Evolutionary conservation across 2,888 invertebrate genomes (phyloP).

Genomic region (Orchesella flavescens): DNA sequence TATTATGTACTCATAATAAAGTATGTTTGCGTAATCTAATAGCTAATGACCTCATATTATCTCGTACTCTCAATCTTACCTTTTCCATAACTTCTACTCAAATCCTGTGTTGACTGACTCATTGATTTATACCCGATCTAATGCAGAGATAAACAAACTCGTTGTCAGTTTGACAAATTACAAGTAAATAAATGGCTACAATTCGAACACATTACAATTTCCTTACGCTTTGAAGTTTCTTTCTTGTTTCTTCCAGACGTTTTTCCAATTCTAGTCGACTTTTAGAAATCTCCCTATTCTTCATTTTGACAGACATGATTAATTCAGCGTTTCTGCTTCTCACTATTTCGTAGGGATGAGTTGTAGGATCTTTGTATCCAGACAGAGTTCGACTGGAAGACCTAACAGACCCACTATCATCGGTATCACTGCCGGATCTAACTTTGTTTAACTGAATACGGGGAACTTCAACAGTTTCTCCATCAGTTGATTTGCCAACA

Average conservation of each 20-base stretch:
- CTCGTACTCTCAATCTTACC: constrained; percentile 57
- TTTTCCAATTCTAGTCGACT: constrained; percentile 86
- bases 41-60: neutral
- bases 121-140: constrained; percentile 86
- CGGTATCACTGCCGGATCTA: constrained; percentile 73
- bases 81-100: constrained; percentile 71
- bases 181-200: neutral
- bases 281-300: constrained; percentile 80
- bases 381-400: constrained; percentile 69
- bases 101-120: constrained; percentile 71
- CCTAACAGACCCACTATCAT: constrained; percentile 68
- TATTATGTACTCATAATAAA: no score
- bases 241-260: constrained; percentile 87
- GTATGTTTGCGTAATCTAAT: constrained; percentile 9
- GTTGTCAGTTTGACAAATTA: neutral
- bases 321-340: constrained; percentile 71
- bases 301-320: constrained; percentile 73
- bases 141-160: constrained; percentile 55
- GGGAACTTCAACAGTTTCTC: constrained; percentile 68
- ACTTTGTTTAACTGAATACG: constrained; percentile 76
- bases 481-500: constrained; percentile 71
- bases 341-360: constrained; percentile 70
- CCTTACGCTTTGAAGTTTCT: constrained; percentile 90
- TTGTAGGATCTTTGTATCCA: constrained; percentile 50
- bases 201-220: neutral